These are phyloP conservation scores for Plectropomus leopardus DNA, from an alignment of 2,113 vertebrate species.

Conservation along the genomic window DNA sequence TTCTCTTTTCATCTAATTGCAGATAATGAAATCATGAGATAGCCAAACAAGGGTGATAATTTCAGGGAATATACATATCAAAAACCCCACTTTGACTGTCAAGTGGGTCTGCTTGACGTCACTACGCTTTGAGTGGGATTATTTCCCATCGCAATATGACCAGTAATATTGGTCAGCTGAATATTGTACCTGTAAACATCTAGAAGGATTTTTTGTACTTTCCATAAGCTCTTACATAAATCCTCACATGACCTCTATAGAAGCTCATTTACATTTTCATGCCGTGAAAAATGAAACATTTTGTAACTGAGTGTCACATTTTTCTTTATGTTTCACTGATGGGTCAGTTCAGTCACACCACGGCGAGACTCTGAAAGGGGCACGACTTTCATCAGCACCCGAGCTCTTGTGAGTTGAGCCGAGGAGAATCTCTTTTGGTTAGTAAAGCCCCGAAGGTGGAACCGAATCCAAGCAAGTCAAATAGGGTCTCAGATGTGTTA, in stretches of 20 bases:
- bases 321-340: slow-evolving; percentile 52
- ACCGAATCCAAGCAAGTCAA: slow-evolving; percentile 46
- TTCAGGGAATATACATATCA: slow-evolving; percentile 76
- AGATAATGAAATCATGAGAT: slow-evolving; percentile 75
- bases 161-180: background rate
- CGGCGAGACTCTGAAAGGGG: slow-evolving; percentile 33
- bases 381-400: slow-evolving; percentile 61
- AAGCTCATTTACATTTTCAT: slow-evolving; percentile 31
- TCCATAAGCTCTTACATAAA: background rate
- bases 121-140: slow-evolving; percentile 24
- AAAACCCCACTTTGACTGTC: slow-evolving; percentile 63
- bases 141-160: slow-evolving; percentile 4
- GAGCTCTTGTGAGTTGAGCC: slow-evolving; percentile 35
- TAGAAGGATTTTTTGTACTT: background rate
- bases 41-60: slow-evolving; percentile 71
- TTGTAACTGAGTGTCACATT: background rate
- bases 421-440: slow-evolving; percentile 52
- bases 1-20: slow-evolving; percentile 81
- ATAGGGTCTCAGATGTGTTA: slow-evolving; percentile 38
- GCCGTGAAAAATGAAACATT: background rate
- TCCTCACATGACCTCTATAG: background rate
- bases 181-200: background rate
- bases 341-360: slow-evolving; percentile 20
- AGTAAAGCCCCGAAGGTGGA: slow-evolving; percentile 39
- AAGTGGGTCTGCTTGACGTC: slow-evolving; percentile 68